A percentile compares a stretch with the other conserved stretches of the same genome.
Evolutionary conservation across 1,140 invertebrate species (phyloP).

Genomic region (Gonioctena quinquepunctata): DNA sequence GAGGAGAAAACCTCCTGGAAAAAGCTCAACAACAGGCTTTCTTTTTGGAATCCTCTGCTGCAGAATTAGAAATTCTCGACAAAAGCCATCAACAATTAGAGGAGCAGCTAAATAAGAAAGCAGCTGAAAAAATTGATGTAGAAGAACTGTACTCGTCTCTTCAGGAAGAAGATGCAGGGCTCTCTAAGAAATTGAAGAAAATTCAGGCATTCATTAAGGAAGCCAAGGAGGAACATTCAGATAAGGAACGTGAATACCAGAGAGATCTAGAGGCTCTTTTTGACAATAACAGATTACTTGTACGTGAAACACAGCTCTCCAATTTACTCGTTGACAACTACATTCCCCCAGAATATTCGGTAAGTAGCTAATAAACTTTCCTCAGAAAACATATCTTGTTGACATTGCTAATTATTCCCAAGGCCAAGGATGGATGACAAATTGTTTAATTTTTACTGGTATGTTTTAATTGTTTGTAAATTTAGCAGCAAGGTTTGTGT

Average conservation of each 20-base stretch:
- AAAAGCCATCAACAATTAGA: conserved; percentile 82
- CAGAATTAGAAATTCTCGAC: conserved; percentile 84
- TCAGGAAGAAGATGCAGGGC: conserved; percentile 90
- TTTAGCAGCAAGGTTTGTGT: too few relatives aligned
- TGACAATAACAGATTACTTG: conserved; percentile 88
- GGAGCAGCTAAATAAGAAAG: conserved; percentile 82
- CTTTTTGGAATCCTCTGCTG: conserved; percentile 86
- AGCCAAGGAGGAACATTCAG: conserved; percentile 84
- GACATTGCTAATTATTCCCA: too few relatives aligned
- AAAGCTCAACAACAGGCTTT: conserved; percentile 92
- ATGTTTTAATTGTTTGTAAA: too few relatives aligned
- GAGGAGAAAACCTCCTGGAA: conserved; percentile 97
- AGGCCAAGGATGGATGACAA: too few relatives aligned
- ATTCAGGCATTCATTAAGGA: conserved; percentile 80
- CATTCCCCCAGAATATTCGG: conserved; percentile 87
- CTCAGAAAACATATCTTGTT: too few relatives aligned
- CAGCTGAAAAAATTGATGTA: conserved; percentile 91
- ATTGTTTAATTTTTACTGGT: too few relatives aligned
- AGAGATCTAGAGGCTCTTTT: conserved; percentile 94
- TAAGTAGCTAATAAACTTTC: too few relatives aligned
- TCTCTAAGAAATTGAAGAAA: conserved; percentile 92
- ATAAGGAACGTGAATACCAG: conserved; percentile 92
- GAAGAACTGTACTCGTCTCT: conserved; percentile 94
- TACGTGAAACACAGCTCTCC: conserved; percentile 88
- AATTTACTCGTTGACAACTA: conserved; percentile 85